These are phyloP conservation scores for Diarsia mendica DNA, from an alignment of 2,888 invertebrate genomes.

Conservation along the genomic window DNA sequence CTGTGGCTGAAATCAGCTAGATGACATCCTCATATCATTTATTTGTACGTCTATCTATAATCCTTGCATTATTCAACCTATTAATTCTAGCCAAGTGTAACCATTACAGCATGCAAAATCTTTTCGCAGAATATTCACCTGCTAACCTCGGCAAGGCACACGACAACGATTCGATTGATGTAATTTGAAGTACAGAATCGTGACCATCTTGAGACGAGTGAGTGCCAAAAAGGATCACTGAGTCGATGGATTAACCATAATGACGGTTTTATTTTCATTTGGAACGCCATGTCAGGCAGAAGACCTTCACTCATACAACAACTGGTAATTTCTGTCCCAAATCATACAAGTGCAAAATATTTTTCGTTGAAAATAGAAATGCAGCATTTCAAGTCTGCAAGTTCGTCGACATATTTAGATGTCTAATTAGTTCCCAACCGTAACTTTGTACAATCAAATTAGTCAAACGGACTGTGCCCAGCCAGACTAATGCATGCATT, in stretches of 20 bases:
- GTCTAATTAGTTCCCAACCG: slow-evolving; percentile 27
- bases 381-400: slow-evolving; percentile 1
- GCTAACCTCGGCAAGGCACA: not conserved
- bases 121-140: not conserved
- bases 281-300: not conserved
- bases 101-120: not conserved
- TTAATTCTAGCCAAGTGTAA: not conserved
- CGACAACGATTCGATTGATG: not conserved
- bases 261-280: not conserved
- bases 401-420: slow-evolving; percentile 11
- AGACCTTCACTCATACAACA: not conserved
- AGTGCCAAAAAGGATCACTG: not conserved
- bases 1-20: not conserved
- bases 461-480: slow-evolving; percentile 14
- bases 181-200: not conserved
- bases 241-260: slow-evolving; percentile 7
- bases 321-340: not conserved
- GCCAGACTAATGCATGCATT: slow-evolving; percentile 13
- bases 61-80: not conserved
- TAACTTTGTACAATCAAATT: slow-evolving; percentile 41
- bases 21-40: not conserved
- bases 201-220: not conserved
- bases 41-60: not conserved
- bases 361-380: not conserved
- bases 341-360: not conserved